Evolutionary conservation across 2,888 invertebrate genomes (phyloP).

Genomic region (Lysandra bellargus): DNA sequence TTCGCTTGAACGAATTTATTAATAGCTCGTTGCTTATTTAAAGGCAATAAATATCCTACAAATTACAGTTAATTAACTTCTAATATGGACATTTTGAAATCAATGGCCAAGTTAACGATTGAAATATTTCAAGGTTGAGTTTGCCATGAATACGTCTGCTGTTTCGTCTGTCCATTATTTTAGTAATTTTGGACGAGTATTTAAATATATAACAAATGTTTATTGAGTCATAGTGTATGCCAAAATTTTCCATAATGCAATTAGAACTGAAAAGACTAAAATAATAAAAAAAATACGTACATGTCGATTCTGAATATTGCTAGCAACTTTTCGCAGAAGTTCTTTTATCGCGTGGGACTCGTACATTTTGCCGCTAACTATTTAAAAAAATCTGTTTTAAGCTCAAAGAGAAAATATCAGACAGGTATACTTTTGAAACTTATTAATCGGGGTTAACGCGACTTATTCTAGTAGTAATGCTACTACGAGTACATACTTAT

Average conservation of each 20-base stretch:
- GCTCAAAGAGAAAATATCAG: too few relatives aligned
- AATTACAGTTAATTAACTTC: neutral
- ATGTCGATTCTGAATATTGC: too few relatives aligned
- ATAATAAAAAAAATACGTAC: too few relatives aligned
- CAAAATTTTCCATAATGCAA: neutral
- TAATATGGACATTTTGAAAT: conserved; percentile 25
- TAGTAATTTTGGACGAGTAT: neutral
- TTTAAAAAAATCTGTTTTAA: too few relatives aligned
- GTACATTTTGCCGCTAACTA: too few relatives aligned
- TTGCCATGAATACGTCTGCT: neutral
- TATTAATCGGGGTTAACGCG: too few relatives aligned
- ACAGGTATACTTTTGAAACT: too few relatives aligned
- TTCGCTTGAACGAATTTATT: conserved; percentile 14
- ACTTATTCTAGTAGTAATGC: too few relatives aligned
- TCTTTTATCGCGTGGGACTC: too few relatives aligned
- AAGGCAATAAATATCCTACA: conserved; percentile 1
- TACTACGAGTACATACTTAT: too few relatives aligned
- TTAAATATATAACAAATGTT: neutral
- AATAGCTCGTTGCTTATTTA: conserved; percentile 8
- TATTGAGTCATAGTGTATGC: neutral
- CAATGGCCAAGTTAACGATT: neutral
- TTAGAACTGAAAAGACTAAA: neutral
- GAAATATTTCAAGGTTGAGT: conserved; percentile 4
- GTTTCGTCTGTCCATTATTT: neutral
- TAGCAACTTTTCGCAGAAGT: too few relatives aligned